These are phyloP conservation scores for Lordiphosa clarofinis DNA, from an alignment of 1,140 invertebrate species.

Conservation along the genomic window DNA sequence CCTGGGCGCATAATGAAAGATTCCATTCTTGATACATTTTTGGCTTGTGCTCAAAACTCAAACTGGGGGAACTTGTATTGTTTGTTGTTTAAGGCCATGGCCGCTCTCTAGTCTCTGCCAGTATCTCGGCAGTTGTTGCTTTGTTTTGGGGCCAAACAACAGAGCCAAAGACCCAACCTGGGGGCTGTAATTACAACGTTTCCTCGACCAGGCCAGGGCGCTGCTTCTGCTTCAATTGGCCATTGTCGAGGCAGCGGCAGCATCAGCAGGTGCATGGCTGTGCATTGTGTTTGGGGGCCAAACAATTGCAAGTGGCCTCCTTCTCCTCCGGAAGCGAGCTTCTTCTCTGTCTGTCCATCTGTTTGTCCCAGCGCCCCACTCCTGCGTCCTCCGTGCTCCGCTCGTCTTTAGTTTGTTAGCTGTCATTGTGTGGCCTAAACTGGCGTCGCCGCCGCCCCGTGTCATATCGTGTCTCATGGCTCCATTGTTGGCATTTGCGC, in stretches of 20 bases:
- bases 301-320: constrained; percentile 36
- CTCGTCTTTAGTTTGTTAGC: constrained; percentile 64
- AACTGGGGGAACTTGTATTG: background rate
- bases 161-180: constrained; percentile 20
- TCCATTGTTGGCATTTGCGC: constrained; percentile 55
- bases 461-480: constrained; percentile 63
- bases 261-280: constrained; percentile 26
- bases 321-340: no score
- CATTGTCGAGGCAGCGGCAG: constrained; percentile 15
- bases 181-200: constrained; percentile 68
- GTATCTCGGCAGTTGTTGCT: constrained; percentile 17
- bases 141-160: constrained; percentile 54
- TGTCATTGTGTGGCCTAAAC: constrained; percentile 49
- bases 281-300: constrained; percentile 38
- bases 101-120: constrained; percentile 8
- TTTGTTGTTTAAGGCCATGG: constrained; percentile 55
- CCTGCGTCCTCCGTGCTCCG: background rate
- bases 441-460: constrained; percentile 21
- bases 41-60: constrained; percentile 14
- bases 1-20: constrained; percentile 27
- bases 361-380: background rate
- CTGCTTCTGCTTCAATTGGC: constrained; percentile 34
- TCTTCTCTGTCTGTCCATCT: no score
- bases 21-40: constrained; percentile 29
- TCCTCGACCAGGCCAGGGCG: constrained; percentile 25